Percentiles rank a stretch among this genome's conserved stretches.
Conservation (phyloP, 2,888 invertebrate species). For the Azorinus chamasolen region DNA sequence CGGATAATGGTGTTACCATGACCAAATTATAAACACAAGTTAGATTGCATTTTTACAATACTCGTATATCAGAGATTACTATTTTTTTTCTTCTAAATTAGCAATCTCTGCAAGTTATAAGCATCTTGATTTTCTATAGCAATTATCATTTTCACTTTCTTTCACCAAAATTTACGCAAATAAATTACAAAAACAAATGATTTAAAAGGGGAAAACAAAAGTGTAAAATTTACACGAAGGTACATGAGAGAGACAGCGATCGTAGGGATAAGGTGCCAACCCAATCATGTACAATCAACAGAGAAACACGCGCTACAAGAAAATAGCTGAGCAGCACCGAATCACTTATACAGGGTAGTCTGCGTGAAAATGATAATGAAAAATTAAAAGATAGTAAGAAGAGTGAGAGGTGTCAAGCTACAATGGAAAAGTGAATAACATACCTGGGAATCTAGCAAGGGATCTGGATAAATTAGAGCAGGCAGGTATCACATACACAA, state of each 20-base stretch:
- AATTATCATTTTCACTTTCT: too few species aligned
- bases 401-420: slow-evolving; percentile 72
- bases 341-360: slow-evolving; percentile 36
- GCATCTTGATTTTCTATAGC: too few species aligned
- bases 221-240: slow-evolving; percentile 23
- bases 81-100: too few species aligned
- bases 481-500: slow-evolving; percentile 73
- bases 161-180: too few species aligned
- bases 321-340: slow-evolving; percentile 14
- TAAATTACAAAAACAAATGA: too few species aligned
- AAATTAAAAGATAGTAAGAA: slow-evolving; percentile 66
- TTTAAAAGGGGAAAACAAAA: neutral
- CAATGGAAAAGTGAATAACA: slow-evolving; percentile 77
- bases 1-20: too few species aligned
- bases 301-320: slow-evolving; percentile 7
- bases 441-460: slow-evolving; percentile 80
- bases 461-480: slow-evolving; percentile 76
- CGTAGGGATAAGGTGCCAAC: slow-evolving; percentile 31
- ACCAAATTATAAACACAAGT: too few species aligned
- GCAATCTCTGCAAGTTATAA: too few species aligned
- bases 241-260: slow-evolving; percentile 26
- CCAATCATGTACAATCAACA: slow-evolving; percentile 21
- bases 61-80: too few species aligned
- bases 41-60: too few species aligned
- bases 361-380: slow-evolving; percentile 45